These are phyloP conservation scores for Melitaea cinxia DNA, from an alignment of 1,140 invertebrate genomes.

Conservation along the genomic window DNA sequence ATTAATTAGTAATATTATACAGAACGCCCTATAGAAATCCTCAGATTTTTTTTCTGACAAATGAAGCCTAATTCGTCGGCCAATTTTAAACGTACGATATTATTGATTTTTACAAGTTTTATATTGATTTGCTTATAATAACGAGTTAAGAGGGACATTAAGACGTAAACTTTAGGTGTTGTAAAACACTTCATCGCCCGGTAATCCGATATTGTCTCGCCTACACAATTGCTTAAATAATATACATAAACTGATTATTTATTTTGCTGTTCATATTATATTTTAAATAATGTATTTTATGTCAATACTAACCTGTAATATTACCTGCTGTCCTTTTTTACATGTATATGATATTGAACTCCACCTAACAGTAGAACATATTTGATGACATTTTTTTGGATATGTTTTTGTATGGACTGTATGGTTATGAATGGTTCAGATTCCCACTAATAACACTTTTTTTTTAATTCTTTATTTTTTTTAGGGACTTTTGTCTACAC, in stretches of 20 bases:
- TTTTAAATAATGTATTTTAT: background rate
- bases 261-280: slow-evolving; percentile 15
- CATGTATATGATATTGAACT: too few species aligned
- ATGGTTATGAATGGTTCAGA: too few species aligned
- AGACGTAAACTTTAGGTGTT: slow-evolving; percentile 34
- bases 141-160: slow-evolving; percentile 15
- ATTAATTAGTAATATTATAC: background rate
- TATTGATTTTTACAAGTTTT: slow-evolving; percentile 25
- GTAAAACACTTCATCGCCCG: slow-evolving; percentile 28
- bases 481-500: too few species aligned
- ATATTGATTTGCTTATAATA: slow-evolving; percentile 23
- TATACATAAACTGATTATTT: slow-evolving; percentile 19
- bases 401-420: too few species aligned
- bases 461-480: too few species aligned
- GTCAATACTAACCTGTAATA: too few species aligned
- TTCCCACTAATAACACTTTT: too few species aligned
- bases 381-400: too few species aligned
- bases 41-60: slow-evolving; percentile 20
- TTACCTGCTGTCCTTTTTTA: too few species aligned
- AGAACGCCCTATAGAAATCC: background rate
- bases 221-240: slow-evolving; percentile 33
- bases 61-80: slow-evolving; percentile 16
- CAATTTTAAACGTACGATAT: slow-evolving; percentile 11
- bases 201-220: slow-evolving; percentile 32
- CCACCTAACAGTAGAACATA: too few species aligned